Conservation (phyloP, 2,113 vertebrate species). For the Oncorhynchus clarkii region DNA sequence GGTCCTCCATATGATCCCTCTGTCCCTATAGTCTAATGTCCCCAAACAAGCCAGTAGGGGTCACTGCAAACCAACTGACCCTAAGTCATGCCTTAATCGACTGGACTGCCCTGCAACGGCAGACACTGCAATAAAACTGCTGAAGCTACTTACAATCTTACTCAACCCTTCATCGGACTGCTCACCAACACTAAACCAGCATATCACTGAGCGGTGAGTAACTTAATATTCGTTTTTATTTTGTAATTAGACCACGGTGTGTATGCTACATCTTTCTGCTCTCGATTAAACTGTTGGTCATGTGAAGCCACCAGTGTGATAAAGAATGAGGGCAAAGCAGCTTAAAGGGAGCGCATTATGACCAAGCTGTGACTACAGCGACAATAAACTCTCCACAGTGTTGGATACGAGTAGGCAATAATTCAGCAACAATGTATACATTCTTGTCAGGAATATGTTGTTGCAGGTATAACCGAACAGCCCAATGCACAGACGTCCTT, state of each 20-base stretch:
- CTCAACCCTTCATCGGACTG: background rate
- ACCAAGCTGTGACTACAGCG: constrained; percentile 37
- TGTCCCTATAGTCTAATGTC: background rate
- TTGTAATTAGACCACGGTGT: background rate
- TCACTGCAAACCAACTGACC: constrained; percentile 48
- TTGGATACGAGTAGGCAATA: too few species aligned
- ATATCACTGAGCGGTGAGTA: constrained; percentile 46
- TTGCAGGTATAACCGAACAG: background rate
- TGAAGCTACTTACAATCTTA: constrained; percentile 37
- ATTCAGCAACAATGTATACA: background rate
- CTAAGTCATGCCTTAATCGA: background rate
- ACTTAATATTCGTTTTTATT: too few species aligned
- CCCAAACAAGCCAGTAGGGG: constrained; percentile 53
- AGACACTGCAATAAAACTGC: constrained; percentile 48
- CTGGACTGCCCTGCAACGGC: constrained; percentile 11
- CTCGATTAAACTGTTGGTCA: constrained; percentile 8
- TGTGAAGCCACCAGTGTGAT: constrained; percentile 45
- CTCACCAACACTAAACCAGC: background rate
- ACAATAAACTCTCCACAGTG: constrained; percentile 11
- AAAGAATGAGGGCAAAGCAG: constrained; percentile 72
- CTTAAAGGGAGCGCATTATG: constrained; percentile 67
- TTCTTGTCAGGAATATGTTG: background rate
- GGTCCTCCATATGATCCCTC: too few species aligned
- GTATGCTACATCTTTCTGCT: constrained; percentile 6
- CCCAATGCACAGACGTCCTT: too few species aligned